phyloP scores from a whole-genome alignment of 1,140 invertebrate species.

The Panulirus ornatus region DNA sequence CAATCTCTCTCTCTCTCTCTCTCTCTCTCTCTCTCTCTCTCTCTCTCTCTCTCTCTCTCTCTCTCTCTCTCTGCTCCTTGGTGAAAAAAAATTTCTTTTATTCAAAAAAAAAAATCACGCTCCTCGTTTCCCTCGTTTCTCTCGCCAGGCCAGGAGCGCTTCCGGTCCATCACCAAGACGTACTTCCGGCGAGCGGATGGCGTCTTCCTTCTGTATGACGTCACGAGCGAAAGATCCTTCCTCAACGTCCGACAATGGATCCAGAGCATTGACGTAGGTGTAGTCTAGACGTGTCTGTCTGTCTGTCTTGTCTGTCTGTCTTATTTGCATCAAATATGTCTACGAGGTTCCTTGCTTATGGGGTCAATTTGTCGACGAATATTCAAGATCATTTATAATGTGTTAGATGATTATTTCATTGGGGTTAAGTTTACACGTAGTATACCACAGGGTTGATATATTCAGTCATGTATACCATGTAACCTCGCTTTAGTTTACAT shows the following conservation, averaged over 20 bases:
- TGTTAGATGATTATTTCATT: no score
- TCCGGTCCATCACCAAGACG: constrained; percentile 84
- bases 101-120: neutral
- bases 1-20: constrained; percentile 11
- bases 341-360: no score
- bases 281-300: neutral
- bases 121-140: neutral
- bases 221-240: constrained; percentile 83
- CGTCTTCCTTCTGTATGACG: constrained; percentile 84
- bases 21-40: neutral
- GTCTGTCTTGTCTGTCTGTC: neutral
- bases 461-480: no score
- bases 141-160: constrained; percentile 79
- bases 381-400: no score
- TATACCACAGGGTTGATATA: no score
- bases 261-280: constrained; percentile 80
- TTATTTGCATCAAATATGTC: no score
- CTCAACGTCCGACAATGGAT: constrained; percentile 84
- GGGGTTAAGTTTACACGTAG: no score
- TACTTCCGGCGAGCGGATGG: constrained; percentile 86
- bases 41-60: constrained; percentile 5
- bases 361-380: no score
- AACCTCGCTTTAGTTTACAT: no score
- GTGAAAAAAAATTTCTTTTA: neutral
- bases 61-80: neutral